Evolutionary conservation across 1,140 invertebrate genomes (phyloP).

Genomic region (Saccostrea glomerata): DNA sequence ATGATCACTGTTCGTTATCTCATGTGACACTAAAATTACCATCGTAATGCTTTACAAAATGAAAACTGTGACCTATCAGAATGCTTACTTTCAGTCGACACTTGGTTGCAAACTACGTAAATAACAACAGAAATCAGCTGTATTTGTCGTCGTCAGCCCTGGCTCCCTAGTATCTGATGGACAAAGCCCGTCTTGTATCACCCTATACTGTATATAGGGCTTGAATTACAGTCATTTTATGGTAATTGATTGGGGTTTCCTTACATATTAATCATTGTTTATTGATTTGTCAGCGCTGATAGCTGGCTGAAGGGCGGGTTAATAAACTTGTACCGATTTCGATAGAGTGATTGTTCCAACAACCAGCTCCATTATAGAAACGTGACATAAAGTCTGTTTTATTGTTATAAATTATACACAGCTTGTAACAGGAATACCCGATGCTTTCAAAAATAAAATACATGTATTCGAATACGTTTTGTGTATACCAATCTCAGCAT

Average conservation of each 20-base stretch:
- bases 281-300: constrained; percentile 9
- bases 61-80: too few species aligned
- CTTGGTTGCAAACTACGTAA: too few species aligned
- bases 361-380: neutral
- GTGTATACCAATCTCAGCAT: too few species aligned
- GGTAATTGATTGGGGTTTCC: constrained; percentile 27
- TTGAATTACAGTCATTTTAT: constrained; percentile 35
- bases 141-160: too few species aligned
- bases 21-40: too few species aligned
- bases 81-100: too few species aligned
- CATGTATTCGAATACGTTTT: too few species aligned
- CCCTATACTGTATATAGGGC: neutral
- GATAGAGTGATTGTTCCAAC: neutral
- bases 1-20: too few species aligned
- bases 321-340: neutral
- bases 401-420: neutral
- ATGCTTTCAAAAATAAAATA: too few species aligned
- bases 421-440: too few species aligned
- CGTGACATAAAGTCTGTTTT: neutral
- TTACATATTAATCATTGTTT: constrained; percentile 30
- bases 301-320: neutral
- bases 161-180: neutral
- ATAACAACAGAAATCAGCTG: too few species aligned
- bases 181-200: neutral
- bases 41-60: too few species aligned